Evolutionary conservation across 2,797 vertebrate genomes (phyloP).

Genomic region (Muscicapa striata): DNA sequence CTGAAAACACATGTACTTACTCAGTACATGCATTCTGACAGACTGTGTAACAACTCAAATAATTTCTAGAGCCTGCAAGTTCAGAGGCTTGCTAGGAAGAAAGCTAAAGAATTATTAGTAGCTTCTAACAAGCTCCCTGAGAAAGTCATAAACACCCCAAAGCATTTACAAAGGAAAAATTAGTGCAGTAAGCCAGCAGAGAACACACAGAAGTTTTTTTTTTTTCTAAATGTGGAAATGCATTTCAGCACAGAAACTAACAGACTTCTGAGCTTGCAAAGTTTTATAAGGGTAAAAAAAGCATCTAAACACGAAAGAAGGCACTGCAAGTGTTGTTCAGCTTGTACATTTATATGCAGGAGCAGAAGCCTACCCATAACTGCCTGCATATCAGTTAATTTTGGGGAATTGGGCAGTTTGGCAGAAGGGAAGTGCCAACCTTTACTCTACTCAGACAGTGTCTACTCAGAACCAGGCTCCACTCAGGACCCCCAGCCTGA

Average conservation of each 20-base stretch:
- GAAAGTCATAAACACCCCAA: not conserved
- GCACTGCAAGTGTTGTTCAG: not conserved
- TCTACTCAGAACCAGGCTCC: not conserved
- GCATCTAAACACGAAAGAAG: not conserved
- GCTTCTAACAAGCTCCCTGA: not conserved
- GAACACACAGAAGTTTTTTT: not conserved
- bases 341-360: not conserved
- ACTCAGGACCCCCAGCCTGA: not conserved
- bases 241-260: not conserved
- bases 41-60: not conserved
- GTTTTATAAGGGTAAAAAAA: not conserved
- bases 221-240: not conserved
- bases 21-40: not conserved
- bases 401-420: not conserved
- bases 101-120: not conserved
- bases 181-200: not conserved
- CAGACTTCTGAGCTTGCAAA: not conserved
- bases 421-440: not conserved
- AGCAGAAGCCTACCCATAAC: not conserved
- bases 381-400: not conserved
- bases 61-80: not conserved
- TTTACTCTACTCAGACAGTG: not conserved
- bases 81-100: not conserved
- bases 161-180: not conserved
- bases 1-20: not conserved